A percentile compares a stretch with the other conserved stretches of the same genome.
Evolutionary conservation across 2,797 vertebrate species (phyloP).

Genomic region (Eurystomus glaucurus): DNA sequence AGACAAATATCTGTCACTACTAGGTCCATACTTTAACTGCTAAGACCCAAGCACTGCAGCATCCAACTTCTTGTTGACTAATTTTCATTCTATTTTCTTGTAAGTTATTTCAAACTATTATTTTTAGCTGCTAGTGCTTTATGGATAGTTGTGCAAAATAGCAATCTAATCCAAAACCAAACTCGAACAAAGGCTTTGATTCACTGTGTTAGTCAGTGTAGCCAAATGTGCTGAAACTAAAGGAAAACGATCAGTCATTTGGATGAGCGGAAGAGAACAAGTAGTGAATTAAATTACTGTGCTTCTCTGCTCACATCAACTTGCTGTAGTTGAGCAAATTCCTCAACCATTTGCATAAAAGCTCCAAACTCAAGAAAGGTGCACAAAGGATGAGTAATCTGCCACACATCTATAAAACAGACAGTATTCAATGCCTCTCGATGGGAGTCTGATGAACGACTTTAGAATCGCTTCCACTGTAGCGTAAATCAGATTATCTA

Average conservation of each 20-base stretch:
- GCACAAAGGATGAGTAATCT: neutral
- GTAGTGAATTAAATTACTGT: neutral
- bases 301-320: neutral
- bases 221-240: neutral
- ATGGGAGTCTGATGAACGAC: neutral
- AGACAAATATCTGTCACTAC: neutral
- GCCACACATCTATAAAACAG: neutral
- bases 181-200: neutral
- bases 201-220: accelerated
- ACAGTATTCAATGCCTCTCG: neutral
- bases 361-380: neutral
- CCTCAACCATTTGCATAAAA: neutral
- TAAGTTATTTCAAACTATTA: neutral
- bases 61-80: neutral
- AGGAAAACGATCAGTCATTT: neutral
- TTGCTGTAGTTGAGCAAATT: neutral
- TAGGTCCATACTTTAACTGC: neutral
- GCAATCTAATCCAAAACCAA: neutral
- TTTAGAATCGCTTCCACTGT: neutral
- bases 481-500: constrained; percentile 8
- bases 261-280: neutral
- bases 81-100: neutral
- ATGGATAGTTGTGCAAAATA: neutral
- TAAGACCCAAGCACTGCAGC: neutral
- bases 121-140: neutral